Evolutionary conservation across 1,140 invertebrate genomes (phyloP).

Genomic region (Episyrphus balteatus): DNA sequence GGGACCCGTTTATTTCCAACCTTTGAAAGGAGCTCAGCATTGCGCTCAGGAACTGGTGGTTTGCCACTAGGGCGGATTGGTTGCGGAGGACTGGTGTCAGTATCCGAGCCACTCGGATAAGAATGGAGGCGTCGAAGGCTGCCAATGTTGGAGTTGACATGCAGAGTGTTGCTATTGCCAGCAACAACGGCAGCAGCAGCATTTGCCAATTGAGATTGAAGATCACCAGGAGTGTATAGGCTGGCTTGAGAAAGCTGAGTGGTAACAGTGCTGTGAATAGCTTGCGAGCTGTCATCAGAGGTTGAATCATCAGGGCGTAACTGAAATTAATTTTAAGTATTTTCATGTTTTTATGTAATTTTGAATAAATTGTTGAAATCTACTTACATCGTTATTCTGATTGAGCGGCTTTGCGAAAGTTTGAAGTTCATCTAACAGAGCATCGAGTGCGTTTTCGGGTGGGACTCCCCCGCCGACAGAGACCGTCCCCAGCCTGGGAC

Average conservation of each 20-base stretch:
- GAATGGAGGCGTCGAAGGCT: constrained; percentile 59
- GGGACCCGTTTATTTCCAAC: constrained; percentile 59
- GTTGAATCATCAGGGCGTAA: constrained; percentile 34
- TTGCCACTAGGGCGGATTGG: constrained; percentile 44
- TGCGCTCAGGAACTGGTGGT: constrained; percentile 67
- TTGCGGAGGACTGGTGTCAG: constrained; percentile 54
- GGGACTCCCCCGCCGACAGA: constrained; percentile 53
- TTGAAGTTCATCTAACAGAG: constrained; percentile 84
- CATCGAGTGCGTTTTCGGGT: constrained; percentile 87
- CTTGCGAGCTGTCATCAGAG: constrained; percentile 36
- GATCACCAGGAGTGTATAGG: constrained; percentile 18
- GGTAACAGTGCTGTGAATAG: constrained; percentile 34
- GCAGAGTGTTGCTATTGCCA: constrained; percentile 5
- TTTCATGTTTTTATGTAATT: neutral
- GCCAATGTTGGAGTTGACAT: constrained; percentile 41
- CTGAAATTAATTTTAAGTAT: constrained; percentile 8
- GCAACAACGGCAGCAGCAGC: neutral
- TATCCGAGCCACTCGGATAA: constrained; percentile 63
- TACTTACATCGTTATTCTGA: constrained; percentile 29
- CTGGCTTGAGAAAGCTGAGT: constrained; percentile 36
- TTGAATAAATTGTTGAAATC: neutral
- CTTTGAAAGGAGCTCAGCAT: constrained; percentile 54
- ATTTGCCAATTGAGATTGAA: constrained; percentile 5
- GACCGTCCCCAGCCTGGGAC: constrained; percentile 48
- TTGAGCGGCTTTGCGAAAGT: constrained; percentile 60